Evolutionary conservation across 92 coral and sea anemone species (phyloP).

Genomic region (Epizoanthus scotinus): DNA sequence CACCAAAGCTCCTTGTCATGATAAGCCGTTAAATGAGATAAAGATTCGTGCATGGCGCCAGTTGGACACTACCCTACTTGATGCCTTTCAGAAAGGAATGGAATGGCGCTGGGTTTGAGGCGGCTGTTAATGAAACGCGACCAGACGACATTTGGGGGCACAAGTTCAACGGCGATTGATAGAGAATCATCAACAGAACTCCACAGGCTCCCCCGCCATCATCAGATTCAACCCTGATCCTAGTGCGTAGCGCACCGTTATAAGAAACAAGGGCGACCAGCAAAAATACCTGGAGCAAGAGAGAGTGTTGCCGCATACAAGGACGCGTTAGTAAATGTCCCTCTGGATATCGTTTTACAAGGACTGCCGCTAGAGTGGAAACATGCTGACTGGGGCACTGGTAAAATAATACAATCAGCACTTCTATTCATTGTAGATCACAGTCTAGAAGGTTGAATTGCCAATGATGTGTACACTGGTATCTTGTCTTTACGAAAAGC

Average conservation of each 20-base stretch:
- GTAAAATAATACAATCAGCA: neutral
- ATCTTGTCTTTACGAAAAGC: neutral
- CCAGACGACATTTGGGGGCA: conserved; percentile 43
- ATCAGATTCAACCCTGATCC: conserved; percentile 45
- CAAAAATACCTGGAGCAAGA: conserved; percentile 2
- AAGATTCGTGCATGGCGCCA: conserved; percentile 31
- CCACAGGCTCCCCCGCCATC: conserved; percentile 18
- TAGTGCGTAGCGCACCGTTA: conserved; percentile 38
- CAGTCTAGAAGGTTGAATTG: neutral
- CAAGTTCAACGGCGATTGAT: conserved; percentile 37
- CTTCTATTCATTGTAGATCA: no score
- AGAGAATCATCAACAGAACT: conserved; percentile 30
- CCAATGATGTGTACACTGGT: conserved; percentile 8
- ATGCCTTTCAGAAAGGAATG: conserved; percentile 30
- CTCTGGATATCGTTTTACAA: conserved; percentile 5
- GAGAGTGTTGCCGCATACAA: neutral
- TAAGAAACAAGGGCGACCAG: conserved; percentile 37
- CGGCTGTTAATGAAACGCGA: conserved; percentile 11
- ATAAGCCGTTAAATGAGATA: conserved; percentile 23
- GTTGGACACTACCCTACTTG: conserved; percentile 27
- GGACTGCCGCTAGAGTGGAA: conserved; percentile 48
- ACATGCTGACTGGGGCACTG: conserved; percentile 47
- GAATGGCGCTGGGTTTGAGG: conserved; percentile 28
- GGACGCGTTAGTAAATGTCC: conserved; percentile 5
- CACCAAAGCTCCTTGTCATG: neutral